phyloP scores from a whole-genome alignment of 2,888 invertebrate genomes.

The Dryadula phaetusa region DNA sequence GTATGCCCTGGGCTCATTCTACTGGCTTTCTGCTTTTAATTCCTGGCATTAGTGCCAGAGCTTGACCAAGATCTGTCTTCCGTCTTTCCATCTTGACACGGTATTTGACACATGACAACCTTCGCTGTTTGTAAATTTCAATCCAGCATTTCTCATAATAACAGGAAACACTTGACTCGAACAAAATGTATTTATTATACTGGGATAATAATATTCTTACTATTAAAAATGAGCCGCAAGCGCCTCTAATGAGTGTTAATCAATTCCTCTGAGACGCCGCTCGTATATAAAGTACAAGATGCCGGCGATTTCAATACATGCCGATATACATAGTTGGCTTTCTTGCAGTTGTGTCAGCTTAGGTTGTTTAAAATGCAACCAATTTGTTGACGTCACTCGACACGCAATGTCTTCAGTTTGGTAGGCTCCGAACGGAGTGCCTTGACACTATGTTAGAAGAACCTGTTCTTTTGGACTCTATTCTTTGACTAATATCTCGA shows the following conservation, averaged over 20 bases:
- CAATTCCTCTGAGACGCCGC: constrained; percentile 61
- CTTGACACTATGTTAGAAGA: no score
- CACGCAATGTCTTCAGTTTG: no score
- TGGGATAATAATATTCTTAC: constrained; percentile 7
- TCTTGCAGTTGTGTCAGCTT: constrained; percentile 41
- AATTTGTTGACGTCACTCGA: neutral
- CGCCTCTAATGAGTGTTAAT: constrained; percentile 65
- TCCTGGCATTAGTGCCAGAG: no score
- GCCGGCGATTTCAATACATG: constrained; percentile 51
- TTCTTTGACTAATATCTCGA: no score
- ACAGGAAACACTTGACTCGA: constrained; percentile 1
- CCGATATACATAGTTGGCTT: constrained; percentile 62
- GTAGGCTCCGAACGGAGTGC: no score
- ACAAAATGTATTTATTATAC: constrained; percentile 3
- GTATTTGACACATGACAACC: no score
- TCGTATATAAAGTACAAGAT: constrained; percentile 56
- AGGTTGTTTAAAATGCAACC: constrained; percentile 8
- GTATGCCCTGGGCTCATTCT: no score
- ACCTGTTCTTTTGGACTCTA: no score
- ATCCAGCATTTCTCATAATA: neutral
- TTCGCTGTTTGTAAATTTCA: neutral
- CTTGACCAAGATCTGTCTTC: no score
- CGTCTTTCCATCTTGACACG: no score
- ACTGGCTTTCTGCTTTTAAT: no score
- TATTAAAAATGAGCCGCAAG: constrained; percentile 45